These are phyloP conservation scores for Avahi laniger DNA, from an alignment of 2,797 vertebrate genomes.

Conservation along the genomic window DNA sequence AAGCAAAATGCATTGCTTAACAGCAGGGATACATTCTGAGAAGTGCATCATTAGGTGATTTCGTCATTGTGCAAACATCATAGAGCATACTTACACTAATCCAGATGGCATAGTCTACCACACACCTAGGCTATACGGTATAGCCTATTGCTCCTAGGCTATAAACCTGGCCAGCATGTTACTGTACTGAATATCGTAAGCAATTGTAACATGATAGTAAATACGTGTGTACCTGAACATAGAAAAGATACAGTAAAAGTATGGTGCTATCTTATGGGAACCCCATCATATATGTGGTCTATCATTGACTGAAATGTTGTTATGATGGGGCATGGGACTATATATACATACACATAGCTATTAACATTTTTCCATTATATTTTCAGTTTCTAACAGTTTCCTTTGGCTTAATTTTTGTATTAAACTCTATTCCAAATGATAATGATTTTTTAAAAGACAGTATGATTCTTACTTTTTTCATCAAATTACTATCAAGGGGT, in stretches of 20 bases:
- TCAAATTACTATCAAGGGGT: conserved; percentile 26
- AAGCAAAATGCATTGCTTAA: neutral
- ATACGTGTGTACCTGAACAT: neutral
- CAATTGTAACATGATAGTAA: neutral
- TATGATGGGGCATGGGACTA: neutral
- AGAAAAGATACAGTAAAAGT: neutral
- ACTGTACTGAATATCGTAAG: neutral
- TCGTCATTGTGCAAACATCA: neutral
- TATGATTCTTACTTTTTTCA: conserved; percentile 27
- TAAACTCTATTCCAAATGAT: conserved; percentile 19
- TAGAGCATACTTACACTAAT: neutral
- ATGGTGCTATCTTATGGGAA: neutral
- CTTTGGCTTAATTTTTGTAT: conserved; percentile 19
- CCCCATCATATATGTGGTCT: neutral
- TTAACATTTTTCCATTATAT: neutral
- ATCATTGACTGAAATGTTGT: neutral
- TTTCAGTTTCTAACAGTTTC: conserved; percentile 33
- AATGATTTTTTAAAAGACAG: conserved; percentile 15
- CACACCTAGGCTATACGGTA: neutral
- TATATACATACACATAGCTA: neutral
- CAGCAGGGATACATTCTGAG: neutral
- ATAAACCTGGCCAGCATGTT: neutral
- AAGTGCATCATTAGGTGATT: neutral
- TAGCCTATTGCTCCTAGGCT: neutral
- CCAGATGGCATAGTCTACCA: neutral